phyloP scores from a whole-genome alignment of 2,888 invertebrate genomes.

The Lepidochitona cinerea region DNA sequence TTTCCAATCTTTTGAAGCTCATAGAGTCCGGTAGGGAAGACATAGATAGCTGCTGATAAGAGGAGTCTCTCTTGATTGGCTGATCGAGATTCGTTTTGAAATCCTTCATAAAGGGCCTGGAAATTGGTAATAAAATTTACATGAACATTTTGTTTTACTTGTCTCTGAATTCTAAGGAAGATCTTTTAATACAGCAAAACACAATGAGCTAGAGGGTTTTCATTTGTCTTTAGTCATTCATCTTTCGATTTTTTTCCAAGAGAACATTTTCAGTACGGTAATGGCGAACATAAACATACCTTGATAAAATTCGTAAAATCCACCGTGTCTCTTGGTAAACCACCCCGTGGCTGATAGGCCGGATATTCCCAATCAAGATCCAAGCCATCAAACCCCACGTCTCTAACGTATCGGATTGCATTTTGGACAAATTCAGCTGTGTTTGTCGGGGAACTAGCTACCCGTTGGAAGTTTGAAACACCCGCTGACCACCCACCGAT shows the following conservation, averaged over 20 bases:
- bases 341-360: slow-evolving; percentile 38
- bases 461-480: slow-evolving; percentile 73
- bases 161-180: no score
- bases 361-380: slow-evolving; percentile 97
- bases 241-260: no score
- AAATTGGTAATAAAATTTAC: neutral
- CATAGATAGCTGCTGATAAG: neutral
- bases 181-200: no score
- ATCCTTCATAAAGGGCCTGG: neutral
- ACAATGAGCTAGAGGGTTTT: no score
- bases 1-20: neutral
- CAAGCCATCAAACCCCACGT: slow-evolving; percentile 83
- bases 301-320: neutral
- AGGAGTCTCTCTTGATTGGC: neutral
- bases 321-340: neutral
- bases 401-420: slow-evolving; percentile 46
- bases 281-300: no score
- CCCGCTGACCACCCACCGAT: slow-evolving; percentile 98
- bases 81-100: neutral
- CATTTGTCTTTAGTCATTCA: no score
- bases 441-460: slow-evolving; percentile 47
- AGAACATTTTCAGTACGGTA: no score
- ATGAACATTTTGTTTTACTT: no score
- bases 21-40: neutral
- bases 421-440: slow-evolving; percentile 51